Base-by-base conservation (phyloP, 2,113 vertebrate species). In the Tupaia chinensis region DNA sequence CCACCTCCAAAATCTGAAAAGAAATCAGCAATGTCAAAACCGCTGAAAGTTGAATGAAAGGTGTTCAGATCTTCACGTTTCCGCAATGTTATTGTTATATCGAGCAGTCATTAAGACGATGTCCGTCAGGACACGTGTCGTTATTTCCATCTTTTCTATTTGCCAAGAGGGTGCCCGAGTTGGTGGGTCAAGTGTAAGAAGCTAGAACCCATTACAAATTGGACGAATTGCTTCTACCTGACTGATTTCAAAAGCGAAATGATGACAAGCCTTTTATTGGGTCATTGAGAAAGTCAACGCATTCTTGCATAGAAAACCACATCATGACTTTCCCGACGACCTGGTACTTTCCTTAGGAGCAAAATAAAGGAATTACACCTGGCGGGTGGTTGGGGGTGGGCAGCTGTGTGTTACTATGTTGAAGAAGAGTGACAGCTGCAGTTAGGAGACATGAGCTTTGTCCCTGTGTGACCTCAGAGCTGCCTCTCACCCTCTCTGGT, bases 401-500 rank as follows among this genome's bases (percentile, higher is more conserved):
- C 8, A 19, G 13, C 16, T 3, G 0, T 4, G 29, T 4, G 17
- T 16, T 66, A 3, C 8, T 1, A 0, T 1, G 2, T 22, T 22
- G 6, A 19, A 20, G 25, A 66, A 66, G 32, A 34, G 9, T 53
- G 29, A 7, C 27, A 61, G 13, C 12, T 9, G 7, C 15, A 15
- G 15, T 32, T 29, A n/a, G n/a, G 34, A 32, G 32, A 34, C 58
- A 44, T 5, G 63, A 56, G 23, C 53, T 72, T 32, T 25, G 10
- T 3, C 20, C 27, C 73, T 74, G 34, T 11, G 77, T 1, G 11
- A 7, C 27, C 29, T 17, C 63, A 27, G 20, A n/a, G 15, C 4
- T 7, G 3, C 1, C 0, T 0, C 15, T 25, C 3, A 0, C 6
- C 44, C 20, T 63, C 56, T 81, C 77, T 69, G 63, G 13, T 84